Conservation (phyloP, 2,113 vertebrate species). For the Toxostoma redivivum region DNA sequence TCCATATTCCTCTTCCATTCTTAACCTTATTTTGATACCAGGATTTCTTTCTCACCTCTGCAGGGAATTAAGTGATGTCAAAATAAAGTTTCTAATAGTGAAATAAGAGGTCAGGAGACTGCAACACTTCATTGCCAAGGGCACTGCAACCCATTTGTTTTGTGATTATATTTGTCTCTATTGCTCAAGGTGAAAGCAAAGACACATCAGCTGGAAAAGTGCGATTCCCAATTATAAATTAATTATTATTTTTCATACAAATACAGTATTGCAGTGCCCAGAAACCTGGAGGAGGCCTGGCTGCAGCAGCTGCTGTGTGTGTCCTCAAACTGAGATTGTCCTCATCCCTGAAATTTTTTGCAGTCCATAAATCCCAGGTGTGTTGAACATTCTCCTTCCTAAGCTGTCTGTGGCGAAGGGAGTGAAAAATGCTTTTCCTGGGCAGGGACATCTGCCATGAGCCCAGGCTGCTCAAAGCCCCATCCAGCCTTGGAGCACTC, state of each 20-base stretch:
- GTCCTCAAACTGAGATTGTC: background rate
- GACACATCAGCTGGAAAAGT: background rate
- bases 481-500: background rate
- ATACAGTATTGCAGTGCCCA: background rate
- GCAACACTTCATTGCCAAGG: background rate
- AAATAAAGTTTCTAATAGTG: background rate
- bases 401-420: background rate
- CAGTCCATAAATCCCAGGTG: background rate
- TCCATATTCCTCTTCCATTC: background rate
- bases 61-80: background rate
- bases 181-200: background rate
- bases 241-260: background rate
- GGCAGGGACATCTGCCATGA: background rate
- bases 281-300: background rate
- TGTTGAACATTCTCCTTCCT: background rate
- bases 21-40: background rate
- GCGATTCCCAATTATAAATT: background rate
- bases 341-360: background rate
- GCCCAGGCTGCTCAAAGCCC: background rate
- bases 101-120: background rate
- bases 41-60: background rate
- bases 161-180: accelerated
- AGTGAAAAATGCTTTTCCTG: background rate
- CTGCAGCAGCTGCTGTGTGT: background rate
- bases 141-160: background rate